These are phyloP conservation scores for Antigone vipio DNA, from an alignment of 2,113 vertebrate genomes.

Conservation along the genomic window DNA sequence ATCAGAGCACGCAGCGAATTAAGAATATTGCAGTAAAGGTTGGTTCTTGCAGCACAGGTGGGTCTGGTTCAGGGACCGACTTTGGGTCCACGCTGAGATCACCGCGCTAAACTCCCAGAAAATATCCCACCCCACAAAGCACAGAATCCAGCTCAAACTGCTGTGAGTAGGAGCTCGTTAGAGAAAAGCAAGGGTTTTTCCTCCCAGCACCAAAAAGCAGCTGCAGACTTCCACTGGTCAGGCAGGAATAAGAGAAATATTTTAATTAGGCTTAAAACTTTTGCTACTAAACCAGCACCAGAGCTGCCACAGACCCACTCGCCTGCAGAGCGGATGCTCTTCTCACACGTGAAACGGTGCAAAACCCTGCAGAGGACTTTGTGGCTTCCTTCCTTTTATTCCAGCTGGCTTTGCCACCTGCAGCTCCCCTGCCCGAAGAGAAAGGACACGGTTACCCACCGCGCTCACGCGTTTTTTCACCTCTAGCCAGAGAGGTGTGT, in stretches of 20 bases:
- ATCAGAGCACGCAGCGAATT: background rate
- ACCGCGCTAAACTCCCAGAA: background rate
- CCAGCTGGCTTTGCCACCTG: background rate
- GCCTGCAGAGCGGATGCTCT: background rate
- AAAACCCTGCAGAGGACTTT: background rate
- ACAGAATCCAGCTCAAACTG: background rate
- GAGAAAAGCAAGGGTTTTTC: background rate
- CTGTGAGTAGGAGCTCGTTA: background rate
- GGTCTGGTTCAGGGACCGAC: background rate
- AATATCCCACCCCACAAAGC: background rate
- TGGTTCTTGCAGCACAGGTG: background rate
- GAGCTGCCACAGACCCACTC: background rate
- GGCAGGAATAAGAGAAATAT: background rate
- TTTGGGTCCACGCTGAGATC: background rate
- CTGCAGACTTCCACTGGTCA: background rate
- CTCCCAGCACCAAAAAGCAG: background rate
- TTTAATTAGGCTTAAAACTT: background rate
- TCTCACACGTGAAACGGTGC: background rate
- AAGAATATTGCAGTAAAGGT: background rate
- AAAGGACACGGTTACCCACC: background rate
- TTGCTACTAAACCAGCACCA: background rate
- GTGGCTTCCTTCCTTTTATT: background rate
- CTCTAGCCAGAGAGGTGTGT: background rate
- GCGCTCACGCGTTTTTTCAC: rapidly evolving
- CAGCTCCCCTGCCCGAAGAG: no score